Evolutionary conservation across 2,797 vertebrate genomes (phyloP), one percentile per base, ranked within the genome.

Genomic region (Hydrocynus forskahlii): DNA sequence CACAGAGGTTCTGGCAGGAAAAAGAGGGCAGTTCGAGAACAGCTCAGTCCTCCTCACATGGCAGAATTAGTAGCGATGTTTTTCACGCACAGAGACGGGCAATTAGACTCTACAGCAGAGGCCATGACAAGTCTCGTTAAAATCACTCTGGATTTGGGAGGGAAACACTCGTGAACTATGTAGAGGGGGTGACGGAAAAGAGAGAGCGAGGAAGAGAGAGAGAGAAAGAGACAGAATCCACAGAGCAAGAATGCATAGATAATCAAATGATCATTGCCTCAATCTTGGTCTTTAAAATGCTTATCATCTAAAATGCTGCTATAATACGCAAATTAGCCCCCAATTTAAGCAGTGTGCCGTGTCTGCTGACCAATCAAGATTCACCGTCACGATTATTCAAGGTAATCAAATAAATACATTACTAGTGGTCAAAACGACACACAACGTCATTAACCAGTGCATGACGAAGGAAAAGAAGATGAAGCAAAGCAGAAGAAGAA

Each of bases 201-300:
- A 55, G 12, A 23, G 8, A 23, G 50, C 76, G 7, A 35, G n/a
- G 48, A 17, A 25, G 25, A 23, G 55, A n/a, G n/a, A 14, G 21
- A 48, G 79, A 55, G 78, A 69, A 43, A 17, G 67, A 66, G 21
- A 73, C 73, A 84, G 64, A 72, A 13, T 35, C 40, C n/a, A 62
- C n/a, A 7, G n/a, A 62, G 59, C 5, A 4, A 6, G 1, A 10
- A 0, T 2, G n/a, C 59, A 1, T 17, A 7, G 2, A 21, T 21
- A 4, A 8, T 43, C 8, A 43, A 4, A 43, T 4, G 40, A 43
- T 43, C 40, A 4, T 43, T 8, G 8, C 8, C 40, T 8, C 4
- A 43, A 43, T 4, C 40, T 43, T 43, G 40, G 40, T 8, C 40
- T 43, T 8, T 8, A 8, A 4, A 43, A 4, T 43, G 8, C 40